Evolutionary conservation across 2,888 invertebrate species (phyloP).

Genomic region (Ormyrus thymus): DNA sequence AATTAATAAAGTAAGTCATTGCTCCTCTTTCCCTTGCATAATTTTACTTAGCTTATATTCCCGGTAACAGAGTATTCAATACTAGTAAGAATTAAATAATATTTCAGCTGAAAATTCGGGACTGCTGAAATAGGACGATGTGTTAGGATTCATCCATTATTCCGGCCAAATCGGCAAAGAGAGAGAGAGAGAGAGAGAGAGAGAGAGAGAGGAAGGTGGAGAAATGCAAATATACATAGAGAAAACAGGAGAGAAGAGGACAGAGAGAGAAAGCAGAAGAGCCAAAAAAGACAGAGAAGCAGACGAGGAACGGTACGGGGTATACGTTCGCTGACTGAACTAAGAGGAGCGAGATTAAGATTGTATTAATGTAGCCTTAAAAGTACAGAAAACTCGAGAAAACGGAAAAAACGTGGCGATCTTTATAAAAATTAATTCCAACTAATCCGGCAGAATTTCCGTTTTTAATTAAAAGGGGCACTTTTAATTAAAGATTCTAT

Average conservation of each 20-base stretch:
- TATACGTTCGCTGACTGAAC: constrained; percentile 1
- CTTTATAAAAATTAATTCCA: neutral
- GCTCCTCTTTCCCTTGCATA: no score
- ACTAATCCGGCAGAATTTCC: neutral
- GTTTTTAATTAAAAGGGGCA: no score
- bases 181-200: constrained; percentile 25
- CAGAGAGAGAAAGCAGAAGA: neutral
- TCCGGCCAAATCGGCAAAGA: constrained; percentile 15
- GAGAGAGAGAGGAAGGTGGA: neutral
- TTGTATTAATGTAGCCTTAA: constrained; percentile 20
- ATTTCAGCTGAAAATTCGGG: constrained; percentile 14
- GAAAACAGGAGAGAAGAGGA: neutral
- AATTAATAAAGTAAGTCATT: no score
- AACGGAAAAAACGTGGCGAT: neutral
- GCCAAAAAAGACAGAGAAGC: constrained; percentile 1
- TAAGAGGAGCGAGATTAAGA: constrained; percentile 10
- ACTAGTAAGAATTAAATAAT: neutral
- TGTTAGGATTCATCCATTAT: constrained; percentile 46
- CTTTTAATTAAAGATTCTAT: no score
- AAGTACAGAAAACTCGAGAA: constrained; percentile 3
- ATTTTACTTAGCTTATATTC: no score
- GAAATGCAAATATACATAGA: constrained; percentile 46
- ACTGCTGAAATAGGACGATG: constrained; percentile 14
- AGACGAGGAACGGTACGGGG: neutral
- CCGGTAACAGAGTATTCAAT: no score